Percentiles rank a stretch among this genome's conserved stretches.
Conservation (phyloP, 2,113 vertebrate genomes). For the Sterna hirundo region DNA sequence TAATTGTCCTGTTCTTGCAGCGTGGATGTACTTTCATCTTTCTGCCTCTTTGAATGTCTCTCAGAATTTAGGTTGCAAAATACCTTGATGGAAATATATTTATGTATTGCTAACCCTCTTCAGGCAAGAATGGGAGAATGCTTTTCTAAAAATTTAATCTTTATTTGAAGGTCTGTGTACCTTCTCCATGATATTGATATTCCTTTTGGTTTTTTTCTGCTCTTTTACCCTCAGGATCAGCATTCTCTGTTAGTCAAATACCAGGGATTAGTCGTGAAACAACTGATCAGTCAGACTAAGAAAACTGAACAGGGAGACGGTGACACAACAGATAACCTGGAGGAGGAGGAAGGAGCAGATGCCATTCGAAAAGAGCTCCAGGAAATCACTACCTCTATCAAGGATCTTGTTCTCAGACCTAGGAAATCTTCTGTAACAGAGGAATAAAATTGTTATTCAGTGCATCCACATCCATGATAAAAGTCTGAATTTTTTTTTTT, state of each 20-base stretch:
- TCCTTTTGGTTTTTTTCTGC: not conserved
- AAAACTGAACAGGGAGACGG: constrained; percentile 76
- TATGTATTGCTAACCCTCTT: not conserved
- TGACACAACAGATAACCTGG: constrained; percentile 45
- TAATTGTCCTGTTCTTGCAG: not conserved
- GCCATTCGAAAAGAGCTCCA: constrained; percentile 80
- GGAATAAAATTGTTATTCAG: constrained; percentile 72
- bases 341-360: constrained; percentile 69
- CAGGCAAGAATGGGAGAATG: not conserved
- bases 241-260: constrained; percentile 85
- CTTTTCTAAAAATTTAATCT: not conserved
- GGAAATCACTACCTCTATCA: constrained; percentile 80
- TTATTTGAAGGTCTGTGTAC: not conserved
- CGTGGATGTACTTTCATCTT: not conserved
- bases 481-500: constrained; percentile 4
- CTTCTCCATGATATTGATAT: not conserved
- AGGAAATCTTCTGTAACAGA: constrained; percentile 84
- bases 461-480: not conserved
- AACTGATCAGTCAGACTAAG: constrained; percentile 83
- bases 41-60: not conserved
- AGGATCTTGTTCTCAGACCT: constrained; percentile 86
- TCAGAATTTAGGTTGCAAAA: not conserved
- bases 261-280: constrained; percentile 93
- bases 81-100: not conserved
- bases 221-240: constrained; percentile 81